phyloP scores from a whole-genome alignment of 2,113 vertebrate species.

The Alosa alosa region DNA sequence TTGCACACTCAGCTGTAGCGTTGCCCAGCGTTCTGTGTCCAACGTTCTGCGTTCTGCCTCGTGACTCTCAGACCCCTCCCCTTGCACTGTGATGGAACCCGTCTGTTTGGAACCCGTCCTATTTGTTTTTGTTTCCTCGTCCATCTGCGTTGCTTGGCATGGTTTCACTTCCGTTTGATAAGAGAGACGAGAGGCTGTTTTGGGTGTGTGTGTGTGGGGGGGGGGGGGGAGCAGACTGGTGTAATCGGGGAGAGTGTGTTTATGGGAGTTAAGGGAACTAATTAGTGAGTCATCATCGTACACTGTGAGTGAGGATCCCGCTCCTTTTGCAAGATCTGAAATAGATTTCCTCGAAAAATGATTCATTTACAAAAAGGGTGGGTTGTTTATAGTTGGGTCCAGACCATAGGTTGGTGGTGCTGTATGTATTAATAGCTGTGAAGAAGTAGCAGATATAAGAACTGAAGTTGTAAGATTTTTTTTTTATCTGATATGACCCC shows the following conservation, averaged over 20 bases:
- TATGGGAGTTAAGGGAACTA: conserved; percentile 5
- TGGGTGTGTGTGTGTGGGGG: not conserved
- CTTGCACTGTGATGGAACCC: not conserved
- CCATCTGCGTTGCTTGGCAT: not conserved
- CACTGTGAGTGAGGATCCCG: not conserved
- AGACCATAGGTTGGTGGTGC: not conserved
- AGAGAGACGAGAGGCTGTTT: not conserved
- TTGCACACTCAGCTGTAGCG: not conserved
- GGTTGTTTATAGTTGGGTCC: not conserved
- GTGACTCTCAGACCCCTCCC: not conserved
- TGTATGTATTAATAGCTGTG: no score
- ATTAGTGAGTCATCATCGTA: not conserved
- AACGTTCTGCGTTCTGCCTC: not conserved
- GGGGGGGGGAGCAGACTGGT: not conserved
- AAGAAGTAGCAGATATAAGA: no score
- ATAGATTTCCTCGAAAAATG: not conserved
- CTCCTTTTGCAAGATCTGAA: not conserved
- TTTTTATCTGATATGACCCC: no score
- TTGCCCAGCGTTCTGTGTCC: not conserved
- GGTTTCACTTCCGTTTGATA: not conserved
- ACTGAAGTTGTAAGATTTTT: no score
- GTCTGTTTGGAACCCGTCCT: not conserved
- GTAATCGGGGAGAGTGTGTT: not conserved
- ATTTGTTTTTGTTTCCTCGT: not conserved
- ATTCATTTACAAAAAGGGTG: not conserved